These are phyloP conservation scores for Mus spretus DNA, from an alignment of 2,797 vertebrate genomes.

Conservation along the genomic window DNA sequence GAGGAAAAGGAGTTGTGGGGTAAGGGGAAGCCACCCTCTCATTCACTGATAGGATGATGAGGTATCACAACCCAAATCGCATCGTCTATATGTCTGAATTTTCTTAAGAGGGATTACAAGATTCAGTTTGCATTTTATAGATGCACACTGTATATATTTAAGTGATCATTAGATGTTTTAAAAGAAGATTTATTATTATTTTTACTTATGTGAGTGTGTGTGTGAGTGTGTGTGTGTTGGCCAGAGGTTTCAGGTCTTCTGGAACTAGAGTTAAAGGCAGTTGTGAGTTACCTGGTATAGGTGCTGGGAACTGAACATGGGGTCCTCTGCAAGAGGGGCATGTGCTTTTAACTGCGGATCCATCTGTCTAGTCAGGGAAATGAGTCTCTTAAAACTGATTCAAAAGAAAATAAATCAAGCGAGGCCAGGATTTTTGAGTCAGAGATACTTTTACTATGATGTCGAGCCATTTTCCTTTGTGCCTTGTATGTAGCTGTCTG, in stretches of 20 bases:
- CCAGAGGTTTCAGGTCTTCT: not conserved
- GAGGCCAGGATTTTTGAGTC: conserved; percentile 1
- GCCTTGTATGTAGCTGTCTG: not conserved
- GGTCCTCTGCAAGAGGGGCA: not conserved
- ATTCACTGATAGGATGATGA: conserved; percentile 6
- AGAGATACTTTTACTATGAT: conserved; percentile 28
- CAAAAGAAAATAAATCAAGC: conserved; percentile 52
- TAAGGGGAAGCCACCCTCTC: not conserved
- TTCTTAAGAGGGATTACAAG: not conserved
- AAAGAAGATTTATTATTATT: not conserved
- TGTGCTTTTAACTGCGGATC: not conserved
- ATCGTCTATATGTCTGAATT: conserved; percentile 32
- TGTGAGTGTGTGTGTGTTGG: not conserved
- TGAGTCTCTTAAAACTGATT: not conserved
- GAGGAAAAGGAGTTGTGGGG: conserved; percentile 23
- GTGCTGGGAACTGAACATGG: not conserved
- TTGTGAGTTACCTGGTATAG: not conserved
- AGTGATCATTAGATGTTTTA: not conserved
- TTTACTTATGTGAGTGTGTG: not conserved
- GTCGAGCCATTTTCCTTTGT: not conserved
- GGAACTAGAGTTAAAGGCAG: not conserved
- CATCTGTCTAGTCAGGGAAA: not conserved
- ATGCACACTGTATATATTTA: not conserved
- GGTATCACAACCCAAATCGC: not conserved
- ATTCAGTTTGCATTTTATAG: conserved; percentile 12